These are phyloP conservation scores for Balaenoptera acutorostrata DNA, from an alignment of 2,113 vertebrate species.

Conservation along the genomic window DNA sequence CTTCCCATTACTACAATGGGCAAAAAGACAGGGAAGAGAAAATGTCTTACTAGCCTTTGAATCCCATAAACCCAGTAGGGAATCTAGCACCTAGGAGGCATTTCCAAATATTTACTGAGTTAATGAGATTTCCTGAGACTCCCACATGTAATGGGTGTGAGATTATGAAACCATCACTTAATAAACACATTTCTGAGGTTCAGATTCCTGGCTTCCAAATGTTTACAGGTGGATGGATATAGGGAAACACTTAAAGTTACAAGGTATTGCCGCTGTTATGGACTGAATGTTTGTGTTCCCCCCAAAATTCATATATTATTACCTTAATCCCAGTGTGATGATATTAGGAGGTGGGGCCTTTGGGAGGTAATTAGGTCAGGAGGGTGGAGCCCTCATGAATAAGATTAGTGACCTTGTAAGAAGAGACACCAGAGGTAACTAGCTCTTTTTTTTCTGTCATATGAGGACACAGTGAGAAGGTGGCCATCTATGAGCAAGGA, in stretches of 20 bases:
- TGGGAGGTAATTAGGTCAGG: not conserved
- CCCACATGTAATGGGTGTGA: not conserved
- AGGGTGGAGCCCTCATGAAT: not conserved
- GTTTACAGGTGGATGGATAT: not conserved
- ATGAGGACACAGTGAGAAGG: not conserved
- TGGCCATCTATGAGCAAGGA: not conserved
- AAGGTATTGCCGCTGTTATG: not conserved
- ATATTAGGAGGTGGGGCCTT: not conserved
- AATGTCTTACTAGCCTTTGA: not conserved
- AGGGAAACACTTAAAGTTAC: not conserved
- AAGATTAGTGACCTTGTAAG: not conserved
- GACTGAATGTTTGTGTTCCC: not conserved
- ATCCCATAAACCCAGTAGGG: not conserved
- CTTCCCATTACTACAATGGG: not conserved
- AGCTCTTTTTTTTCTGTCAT: too few relatives aligned
- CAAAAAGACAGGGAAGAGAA: not conserved
- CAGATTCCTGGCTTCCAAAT: not conserved
- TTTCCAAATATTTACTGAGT: constrained; percentile 22
- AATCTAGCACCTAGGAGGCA: not conserved
- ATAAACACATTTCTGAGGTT: not conserved
- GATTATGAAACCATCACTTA: not conserved
- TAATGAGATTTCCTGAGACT: not conserved
- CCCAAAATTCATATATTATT: not conserved
- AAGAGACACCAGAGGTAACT: not conserved
- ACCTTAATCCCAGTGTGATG: not conserved